These are phyloP conservation scores for Oceanodroma leucorhoa DNA, from an alignment of 2,797 vertebrate species.

Conservation along the genomic window DNA sequence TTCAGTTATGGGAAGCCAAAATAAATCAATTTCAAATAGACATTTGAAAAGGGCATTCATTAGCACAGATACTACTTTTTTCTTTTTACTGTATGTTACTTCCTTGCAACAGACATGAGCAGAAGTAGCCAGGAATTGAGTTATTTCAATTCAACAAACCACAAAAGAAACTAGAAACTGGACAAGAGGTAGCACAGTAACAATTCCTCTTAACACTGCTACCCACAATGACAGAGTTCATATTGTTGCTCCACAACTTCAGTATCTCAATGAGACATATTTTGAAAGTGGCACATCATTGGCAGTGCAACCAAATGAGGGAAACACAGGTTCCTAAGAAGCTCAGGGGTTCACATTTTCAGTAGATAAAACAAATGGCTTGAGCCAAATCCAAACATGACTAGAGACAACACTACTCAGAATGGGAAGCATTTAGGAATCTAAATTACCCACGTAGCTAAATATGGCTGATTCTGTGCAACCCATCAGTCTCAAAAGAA, in stretches of 20 bases:
- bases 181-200: background rate
- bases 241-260: background rate
- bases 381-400: background rate
- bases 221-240: background rate
- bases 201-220: background rate
- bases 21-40: constrained; percentile 3
- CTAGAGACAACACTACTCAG: background rate
- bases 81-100: background rate
- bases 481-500: background rate
- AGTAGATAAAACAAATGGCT: background rate
- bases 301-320: background rate
- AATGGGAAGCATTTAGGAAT: background rate
- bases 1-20: background rate
- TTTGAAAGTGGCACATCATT: background rate
- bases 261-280: background rate
- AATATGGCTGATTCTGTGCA: background rate
- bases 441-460: background rate
- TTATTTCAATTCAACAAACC: background rate
- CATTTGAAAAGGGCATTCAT: background rate
- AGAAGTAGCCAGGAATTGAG: background rate
- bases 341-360: background rate
- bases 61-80: background rate
- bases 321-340: background rate
- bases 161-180: constrained; percentile 1
- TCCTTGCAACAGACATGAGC: background rate